Evolutionary conservation across 2,113 vertebrate genomes (phyloP).

Genomic region (Gila orcuttii): DNA sequence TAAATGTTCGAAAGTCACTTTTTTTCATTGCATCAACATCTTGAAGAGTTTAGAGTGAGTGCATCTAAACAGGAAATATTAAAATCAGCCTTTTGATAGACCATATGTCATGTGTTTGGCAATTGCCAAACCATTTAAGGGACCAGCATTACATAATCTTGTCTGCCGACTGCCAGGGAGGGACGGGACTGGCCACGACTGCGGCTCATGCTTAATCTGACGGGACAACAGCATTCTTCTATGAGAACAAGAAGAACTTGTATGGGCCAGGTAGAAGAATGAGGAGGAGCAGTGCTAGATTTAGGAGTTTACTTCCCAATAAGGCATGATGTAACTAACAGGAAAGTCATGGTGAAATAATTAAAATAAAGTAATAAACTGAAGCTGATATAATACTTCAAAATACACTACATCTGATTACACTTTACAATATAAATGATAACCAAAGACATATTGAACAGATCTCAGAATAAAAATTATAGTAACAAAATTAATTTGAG

Average conservation of each 20-base stretch:
- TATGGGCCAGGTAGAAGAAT: background rate
- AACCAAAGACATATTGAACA: background rate
- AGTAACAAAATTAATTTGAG: background rate
- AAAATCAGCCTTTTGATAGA: slow-evolving; percentile 45
- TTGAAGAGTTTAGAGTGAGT: slow-evolving; percentile 50
- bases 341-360: background rate
- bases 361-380: background rate
- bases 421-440: too few relatives aligned
- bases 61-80: slow-evolving; percentile 58
- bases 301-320: background rate
- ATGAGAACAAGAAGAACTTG: slow-evolving; percentile 1
- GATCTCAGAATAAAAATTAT: background rate
- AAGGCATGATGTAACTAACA: background rate
- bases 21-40: slow-evolving; percentile 47
- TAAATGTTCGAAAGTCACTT: background rate
- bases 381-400: background rate
- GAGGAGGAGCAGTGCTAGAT: background rate
- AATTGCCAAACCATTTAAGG: slow-evolving; percentile 41
- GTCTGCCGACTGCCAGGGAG: slow-evolving; percentile 31
- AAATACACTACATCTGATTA: background rate
- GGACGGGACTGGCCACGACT: background rate
- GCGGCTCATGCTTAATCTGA: slow-evolving; percentile 37
- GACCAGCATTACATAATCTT: slow-evolving; percentile 51
- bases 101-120: slow-evolving; percentile 41
- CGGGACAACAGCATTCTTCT: slow-evolving; percentile 32